These are phyloP conservation scores for Agrotis puta DNA, from an alignment of 2,888 invertebrate species.

Conservation along the genomic window DNA sequence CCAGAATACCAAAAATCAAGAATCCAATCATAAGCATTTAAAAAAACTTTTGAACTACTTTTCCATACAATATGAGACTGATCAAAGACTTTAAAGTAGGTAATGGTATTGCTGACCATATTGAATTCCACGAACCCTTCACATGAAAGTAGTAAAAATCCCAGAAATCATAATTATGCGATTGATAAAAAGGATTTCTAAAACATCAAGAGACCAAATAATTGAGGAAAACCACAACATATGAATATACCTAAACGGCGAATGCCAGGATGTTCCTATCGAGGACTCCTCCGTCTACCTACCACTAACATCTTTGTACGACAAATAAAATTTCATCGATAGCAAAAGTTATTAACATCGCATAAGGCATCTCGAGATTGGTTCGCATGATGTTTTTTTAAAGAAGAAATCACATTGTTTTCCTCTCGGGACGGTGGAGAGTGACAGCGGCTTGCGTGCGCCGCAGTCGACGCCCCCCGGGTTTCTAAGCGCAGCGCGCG, in stretches of 20 bases:
- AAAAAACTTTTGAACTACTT: no score
- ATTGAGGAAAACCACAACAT: conserved; percentile 22
- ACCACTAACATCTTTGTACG: neutral
- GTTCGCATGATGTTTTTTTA: conserved; percentile 73
- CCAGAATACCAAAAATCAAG: neutral
- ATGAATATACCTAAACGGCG: conserved; percentile 8
- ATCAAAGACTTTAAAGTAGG: neutral
- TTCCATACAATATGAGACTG: neutral
- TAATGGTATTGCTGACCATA: neutral
- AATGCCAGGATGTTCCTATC: neutral
- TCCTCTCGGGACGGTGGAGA: conserved; percentile 83
- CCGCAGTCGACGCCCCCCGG: conserved; percentile 83
- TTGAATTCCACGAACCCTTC: neutral
- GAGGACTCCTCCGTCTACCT: neutral
- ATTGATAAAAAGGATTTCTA: conserved; percentile 10
- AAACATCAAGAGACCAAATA: neutral
- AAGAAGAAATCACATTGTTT: conserved; percentile 85
- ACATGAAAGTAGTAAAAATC: neutral
- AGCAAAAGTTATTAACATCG: conserved; percentile 59
- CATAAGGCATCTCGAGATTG: conserved; percentile 47
- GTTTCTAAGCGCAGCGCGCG: conserved; percentile 84
- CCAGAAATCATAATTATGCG: neutral
- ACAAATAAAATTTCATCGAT: conserved; percentile 43
- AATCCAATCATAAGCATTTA: neutral
- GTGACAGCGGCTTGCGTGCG: conserved; percentile 82